phyloP scores from a whole-genome alignment of 2,888 invertebrate genomes.

The Pycnomerus fuliginosus region DNA sequence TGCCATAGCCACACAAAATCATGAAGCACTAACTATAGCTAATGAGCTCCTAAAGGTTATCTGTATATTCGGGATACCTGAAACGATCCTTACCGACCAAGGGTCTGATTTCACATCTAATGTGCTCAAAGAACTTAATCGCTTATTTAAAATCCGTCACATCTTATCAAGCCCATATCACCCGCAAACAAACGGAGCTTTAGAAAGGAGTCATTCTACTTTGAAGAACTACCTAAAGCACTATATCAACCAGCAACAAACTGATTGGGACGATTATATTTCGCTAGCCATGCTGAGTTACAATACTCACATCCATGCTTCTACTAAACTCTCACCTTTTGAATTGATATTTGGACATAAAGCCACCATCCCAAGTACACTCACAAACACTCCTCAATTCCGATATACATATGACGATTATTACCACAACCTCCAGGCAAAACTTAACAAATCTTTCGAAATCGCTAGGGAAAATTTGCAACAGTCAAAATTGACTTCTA shows the following conservation, averaged over 20 bases:
- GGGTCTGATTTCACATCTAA: background rate
- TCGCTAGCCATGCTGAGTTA: background rate
- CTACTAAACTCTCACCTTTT: background rate
- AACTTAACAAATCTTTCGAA: background rate
- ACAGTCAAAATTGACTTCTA: background rate
- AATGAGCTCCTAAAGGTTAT: slow-evolving; percentile 2
- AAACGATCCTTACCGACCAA: background rate
- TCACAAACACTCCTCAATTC: background rate
- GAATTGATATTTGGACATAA: background rate
- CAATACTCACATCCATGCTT: background rate
- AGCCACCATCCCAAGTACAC: background rate
- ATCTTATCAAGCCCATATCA: background rate
- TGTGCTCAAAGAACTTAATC: background rate
- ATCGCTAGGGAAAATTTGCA: background rate
- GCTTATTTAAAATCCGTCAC: background rate
- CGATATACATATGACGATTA: background rate
- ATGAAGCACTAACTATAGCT: slow-evolving; percentile 12
- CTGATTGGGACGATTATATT: background rate
- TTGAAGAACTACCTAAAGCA: background rate
- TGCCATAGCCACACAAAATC: slow-evolving; percentile 4
- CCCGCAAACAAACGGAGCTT: background rate
- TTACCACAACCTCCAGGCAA: background rate
- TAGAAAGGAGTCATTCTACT: background rate
- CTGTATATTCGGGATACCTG: background rate
- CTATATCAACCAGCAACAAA: background rate